Conservation (phyloP, 2,797 vertebrate species). For the Vireo griseus region DNA sequence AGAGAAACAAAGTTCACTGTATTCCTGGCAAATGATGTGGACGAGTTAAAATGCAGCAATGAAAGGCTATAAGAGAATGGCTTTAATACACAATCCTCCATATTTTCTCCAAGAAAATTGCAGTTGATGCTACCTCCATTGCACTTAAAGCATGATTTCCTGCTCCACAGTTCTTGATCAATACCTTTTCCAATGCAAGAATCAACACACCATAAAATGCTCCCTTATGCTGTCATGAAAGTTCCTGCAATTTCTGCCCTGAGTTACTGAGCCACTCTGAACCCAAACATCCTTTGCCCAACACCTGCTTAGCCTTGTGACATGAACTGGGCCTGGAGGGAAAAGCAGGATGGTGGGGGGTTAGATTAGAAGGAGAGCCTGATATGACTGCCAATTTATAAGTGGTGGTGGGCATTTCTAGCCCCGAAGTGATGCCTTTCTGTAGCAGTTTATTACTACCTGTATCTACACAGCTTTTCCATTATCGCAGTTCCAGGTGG, state of each 20-base stretch:
- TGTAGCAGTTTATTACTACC: background rate
- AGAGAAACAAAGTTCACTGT: background rate
- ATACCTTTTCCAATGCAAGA: background rate
- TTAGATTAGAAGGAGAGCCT: background rate
- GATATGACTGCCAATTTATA: accelerated
- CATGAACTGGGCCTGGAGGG: background rate
- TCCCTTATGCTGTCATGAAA: background rate
- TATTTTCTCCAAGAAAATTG: background rate
- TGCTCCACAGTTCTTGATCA: background rate
- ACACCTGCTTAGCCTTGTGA: background rate
- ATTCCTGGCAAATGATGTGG: background rate
- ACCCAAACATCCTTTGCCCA: background rate
- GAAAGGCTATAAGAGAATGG: background rate
- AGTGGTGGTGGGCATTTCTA: background rate
- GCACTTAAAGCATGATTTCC: background rate
- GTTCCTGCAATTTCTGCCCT: background rate
- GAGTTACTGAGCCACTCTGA: background rate
- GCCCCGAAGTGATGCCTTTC: background rate
- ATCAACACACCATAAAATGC: background rate
- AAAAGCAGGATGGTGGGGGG: background rate
- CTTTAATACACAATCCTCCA: background rate
- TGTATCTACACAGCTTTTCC: background rate
- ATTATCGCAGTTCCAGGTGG: background rate
- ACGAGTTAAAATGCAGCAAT: background rate
- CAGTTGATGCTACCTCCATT: background rate